Base-by-base conservation (phyloP, 2,888 invertebrate species). In the Stegana nigrithorax region DNA sequence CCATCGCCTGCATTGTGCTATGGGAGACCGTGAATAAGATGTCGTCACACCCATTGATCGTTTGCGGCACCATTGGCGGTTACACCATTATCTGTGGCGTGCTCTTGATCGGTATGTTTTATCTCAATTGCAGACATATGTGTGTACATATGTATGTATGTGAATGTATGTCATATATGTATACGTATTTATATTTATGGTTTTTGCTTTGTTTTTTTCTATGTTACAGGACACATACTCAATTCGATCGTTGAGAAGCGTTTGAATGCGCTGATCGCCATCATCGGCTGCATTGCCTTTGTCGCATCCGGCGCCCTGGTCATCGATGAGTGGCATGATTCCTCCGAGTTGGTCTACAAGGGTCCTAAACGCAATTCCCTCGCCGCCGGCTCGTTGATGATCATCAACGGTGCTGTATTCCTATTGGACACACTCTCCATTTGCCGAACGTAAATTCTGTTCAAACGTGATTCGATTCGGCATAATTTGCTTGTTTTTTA, bases 391-490 rank as follows among this genome's bases (percentile, higher is more conserved):
- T 80, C 84, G 0, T 60, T 84, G 70, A 84, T 84, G 84, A 83
- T 84, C 68, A 84, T 84, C 71, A 84, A 84, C 60, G 84, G 82
- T 3, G 82, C 78, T 25, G 82, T 84, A 66, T 84, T 84, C 67
- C 65, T 84, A 1, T 66, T 84, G 70, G 84, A 84, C 32, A 84
- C 84, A n/a, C 70, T 84, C 36, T 83, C 78, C 62, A 84, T 84
- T 63, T 84, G 78, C 73, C 74, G 82, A 79, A 80, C 84, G 82
- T 84, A 84, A 84, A 75, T 73, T 55, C 5, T n/a, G n/a, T n/a
- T n/a, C n/a, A n/a, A n/a, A n/a, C n/a, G n/a, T 44, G 59, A 51
- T 39, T 23, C 53, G 10, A 26, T 8, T 44, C 12, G 60, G 25
- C 45, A 59, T 17, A 32, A 55, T 17, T n/a, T 4, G 8, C 10